A percentile compares a stretch with the other conserved stretches of the same genome.
phyloP scores from a whole-genome alignment of 2,797 vertebrate species.

The Syndactyla subalaris region DNA sequence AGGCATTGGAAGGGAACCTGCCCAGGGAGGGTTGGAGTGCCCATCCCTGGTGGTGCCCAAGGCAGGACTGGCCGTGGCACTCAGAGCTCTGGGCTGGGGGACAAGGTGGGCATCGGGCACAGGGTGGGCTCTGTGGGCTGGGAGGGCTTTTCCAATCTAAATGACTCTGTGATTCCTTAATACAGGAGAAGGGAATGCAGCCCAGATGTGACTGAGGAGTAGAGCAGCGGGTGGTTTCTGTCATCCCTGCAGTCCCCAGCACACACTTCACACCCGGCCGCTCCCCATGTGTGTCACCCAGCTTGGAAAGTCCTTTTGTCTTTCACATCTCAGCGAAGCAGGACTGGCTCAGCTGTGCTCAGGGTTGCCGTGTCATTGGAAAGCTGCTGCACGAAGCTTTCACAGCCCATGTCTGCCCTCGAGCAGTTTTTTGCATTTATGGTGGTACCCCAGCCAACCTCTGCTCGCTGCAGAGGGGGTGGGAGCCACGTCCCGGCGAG shows the following conservation, averaged over 20 bases:
- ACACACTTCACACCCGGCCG: not conserved
- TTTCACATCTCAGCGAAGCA: not conserved
- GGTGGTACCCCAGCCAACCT: not conserved
- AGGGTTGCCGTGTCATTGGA: not conserved
- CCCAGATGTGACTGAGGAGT: not conserved
- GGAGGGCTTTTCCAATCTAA: not conserved
- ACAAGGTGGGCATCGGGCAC: rapidly evolving
- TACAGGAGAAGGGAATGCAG: not conserved
- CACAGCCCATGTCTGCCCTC: conserved; percentile 25
- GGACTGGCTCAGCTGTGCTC: not conserved
- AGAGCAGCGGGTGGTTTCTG: rapidly evolving
- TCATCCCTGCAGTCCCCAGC: not conserved
- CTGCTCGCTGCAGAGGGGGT: conserved; percentile 59
- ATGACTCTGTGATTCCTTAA: not conserved
- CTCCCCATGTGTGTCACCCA: not conserved
- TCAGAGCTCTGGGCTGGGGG: not conserved
- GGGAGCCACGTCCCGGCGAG: conserved; percentile 49
- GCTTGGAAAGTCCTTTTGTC: not conserved
- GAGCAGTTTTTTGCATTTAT: not conserved
- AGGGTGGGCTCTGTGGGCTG: rapidly evolving
- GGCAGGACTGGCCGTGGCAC: not conserved
- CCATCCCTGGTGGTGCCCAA: not conserved
- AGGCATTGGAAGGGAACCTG: not conserved
- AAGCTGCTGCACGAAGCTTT: not conserved
- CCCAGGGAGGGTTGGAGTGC: not conserved